These are phyloP conservation scores for Amphibalanus amphitrite DNA, from an alignment of 1,140 invertebrate species.

Conservation along the genomic window DNA sequence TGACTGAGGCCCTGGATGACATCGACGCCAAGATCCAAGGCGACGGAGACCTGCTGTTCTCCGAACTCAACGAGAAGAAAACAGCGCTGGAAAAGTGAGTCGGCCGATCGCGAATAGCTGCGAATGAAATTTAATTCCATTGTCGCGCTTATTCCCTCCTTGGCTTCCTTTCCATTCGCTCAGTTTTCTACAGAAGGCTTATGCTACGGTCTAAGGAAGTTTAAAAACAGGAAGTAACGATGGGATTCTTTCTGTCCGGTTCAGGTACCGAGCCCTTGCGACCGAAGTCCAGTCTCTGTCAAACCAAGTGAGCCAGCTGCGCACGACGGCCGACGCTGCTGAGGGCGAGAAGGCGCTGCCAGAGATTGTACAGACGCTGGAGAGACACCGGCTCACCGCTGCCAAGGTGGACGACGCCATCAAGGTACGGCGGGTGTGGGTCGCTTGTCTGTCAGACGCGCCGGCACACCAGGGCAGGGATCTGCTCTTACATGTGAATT, in stretches of 20 bases:
- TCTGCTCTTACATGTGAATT: too few relatives aligned
- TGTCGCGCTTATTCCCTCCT: too few relatives aligned
- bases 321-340: background rate
- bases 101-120: too few relatives aligned
- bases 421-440: too few relatives aligned
- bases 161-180: too few relatives aligned
- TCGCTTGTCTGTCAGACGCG: too few relatives aligned
- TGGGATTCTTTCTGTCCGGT: background rate
- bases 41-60: constrained; percentile 36
- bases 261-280: background rate
- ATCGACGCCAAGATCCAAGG: constrained; percentile 56
- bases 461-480: too few relatives aligned
- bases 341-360: background rate
- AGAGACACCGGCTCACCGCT: background rate
- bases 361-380: background rate
- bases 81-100: constrained; percentile 60
- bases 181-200: too few relatives aligned
- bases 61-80: constrained; percentile 77
- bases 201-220: too few relatives aligned
- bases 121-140: too few relatives aligned
- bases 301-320: background rate
- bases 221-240: too few relatives aligned
- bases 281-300: background rate
- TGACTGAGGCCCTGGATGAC: constrained; percentile 64
- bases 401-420: background rate